These are phyloP conservation scores for Sinosuthora webbiana DNA, from an alignment of 2,113 vertebrate species.

Conservation along the genomic window DNA sequence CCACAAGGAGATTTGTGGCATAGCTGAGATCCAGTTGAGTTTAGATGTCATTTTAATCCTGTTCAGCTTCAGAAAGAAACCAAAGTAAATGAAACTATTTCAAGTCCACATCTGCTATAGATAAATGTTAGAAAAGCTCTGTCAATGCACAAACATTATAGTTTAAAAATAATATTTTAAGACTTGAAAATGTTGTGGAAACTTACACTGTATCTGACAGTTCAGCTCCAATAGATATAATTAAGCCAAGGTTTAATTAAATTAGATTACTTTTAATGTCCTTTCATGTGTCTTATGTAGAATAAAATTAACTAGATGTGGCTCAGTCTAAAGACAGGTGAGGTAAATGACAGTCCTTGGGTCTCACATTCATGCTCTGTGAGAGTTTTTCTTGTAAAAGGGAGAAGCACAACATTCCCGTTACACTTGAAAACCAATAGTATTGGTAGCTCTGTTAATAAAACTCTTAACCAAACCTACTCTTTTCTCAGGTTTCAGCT, in stretches of 20 bases:
- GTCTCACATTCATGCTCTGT: neutral
- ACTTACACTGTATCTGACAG: neutral
- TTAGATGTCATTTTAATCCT: neutral
- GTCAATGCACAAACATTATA: neutral
- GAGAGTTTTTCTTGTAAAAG: neutral
- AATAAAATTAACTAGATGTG: neutral
- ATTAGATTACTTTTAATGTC: neutral
- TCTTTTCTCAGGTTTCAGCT: neutral
- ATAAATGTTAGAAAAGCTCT: neutral
- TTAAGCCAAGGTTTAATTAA: neutral
- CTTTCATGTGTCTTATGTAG: neutral
- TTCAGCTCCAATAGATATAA: neutral
- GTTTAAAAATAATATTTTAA: neutral
- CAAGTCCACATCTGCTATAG: neutral
- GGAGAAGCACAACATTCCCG: neutral
- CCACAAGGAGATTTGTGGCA: neutral
- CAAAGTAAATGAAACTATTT: neutral
- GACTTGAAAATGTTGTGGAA: neutral
- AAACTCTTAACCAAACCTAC: neutral
- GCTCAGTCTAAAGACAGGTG: neutral
- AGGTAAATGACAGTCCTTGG: neutral
- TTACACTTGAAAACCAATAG: neutral
- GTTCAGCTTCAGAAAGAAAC: neutral
- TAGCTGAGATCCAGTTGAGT: neutral
- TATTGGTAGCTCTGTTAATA: neutral